Evolutionary conservation across 2,797 vertebrate genomes (phyloP), one percentile per base, ranked within the genome.

Genomic region (Jordanella pulchra): DNA sequence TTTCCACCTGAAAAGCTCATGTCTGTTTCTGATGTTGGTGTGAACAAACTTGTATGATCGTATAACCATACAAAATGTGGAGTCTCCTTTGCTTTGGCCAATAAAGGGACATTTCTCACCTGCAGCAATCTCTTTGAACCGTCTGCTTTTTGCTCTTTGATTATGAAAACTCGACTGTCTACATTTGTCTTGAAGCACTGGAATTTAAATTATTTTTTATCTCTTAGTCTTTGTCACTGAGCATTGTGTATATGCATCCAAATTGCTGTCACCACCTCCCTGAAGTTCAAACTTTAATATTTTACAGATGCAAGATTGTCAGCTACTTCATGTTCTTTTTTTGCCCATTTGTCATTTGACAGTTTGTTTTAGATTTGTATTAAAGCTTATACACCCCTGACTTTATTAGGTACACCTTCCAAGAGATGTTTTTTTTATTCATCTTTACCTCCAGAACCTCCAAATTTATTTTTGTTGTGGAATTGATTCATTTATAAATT

Each of bases 41-140:
- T 96, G 92, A 88, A 87, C 68, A 84, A 84, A 83, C 72, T 45
- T 94, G 86, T 89, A 89, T 86, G 73, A 89, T 64, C 58, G 13
- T 81, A 75, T 76, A 70, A 87, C 80, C 77, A 63, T 87, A 94
- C 93, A 94, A 94, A 91, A 87, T 97, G 94, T 95, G 95, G 88
- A 94, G 93, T 93, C 91, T 93, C 92, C 93, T 94, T 93, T 95
- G 69, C 84, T 82, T 94, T 94, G 95, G 95, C 94, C 95, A 97
- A 97, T 97, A 97, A 97, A 98, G 94, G 93, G 95, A 89, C 93
- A 93, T 94, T 95, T 87, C 92, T 95, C 84, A 91, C 73, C 80
- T 85, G 80, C 48, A 51, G 69, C 76, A 82, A 80, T 86, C 82
- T 82, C 82, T 56, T 75, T 71, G 86, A 79, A 77, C 72, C 90